Percentiles rank a stretch among this genome's conserved stretches.
Conservation (phyloP, 1,140 invertebrate genomes). For the Pantala flavescens region DNA sequence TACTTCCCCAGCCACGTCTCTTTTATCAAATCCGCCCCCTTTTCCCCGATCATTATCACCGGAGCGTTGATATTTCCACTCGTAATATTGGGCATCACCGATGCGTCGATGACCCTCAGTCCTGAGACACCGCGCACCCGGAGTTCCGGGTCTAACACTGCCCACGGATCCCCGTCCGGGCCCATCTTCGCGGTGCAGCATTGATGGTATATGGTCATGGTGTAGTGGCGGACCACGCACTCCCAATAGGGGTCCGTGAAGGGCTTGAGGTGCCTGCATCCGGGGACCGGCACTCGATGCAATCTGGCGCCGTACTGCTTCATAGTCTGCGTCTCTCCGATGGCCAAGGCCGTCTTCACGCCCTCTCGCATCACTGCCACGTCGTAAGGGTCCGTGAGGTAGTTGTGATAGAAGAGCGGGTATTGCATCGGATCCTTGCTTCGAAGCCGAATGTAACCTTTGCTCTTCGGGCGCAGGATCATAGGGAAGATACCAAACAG, state of each 20-base stretch:
- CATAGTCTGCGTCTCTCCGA: slow-evolving; percentile 47
- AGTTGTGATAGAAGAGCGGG: slow-evolving; percentile 81
- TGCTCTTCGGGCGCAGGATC: slow-evolving; percentile 74
- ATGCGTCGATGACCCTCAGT: slow-evolving; percentile 66
- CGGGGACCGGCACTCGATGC: slow-evolving; percentile 58
- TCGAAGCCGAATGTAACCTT: slow-evolving; percentile 62
- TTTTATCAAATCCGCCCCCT: slow-evolving; percentile 78
- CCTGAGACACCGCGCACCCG: slow-evolving; percentile 47
- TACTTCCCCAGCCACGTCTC: slow-evolving; percentile 42
- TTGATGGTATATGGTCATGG: slow-evolving; percentile 79
- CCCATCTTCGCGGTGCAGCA: slow-evolving; percentile 81
- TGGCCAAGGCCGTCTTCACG: slow-evolving; percentile 69
- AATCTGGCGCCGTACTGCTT: slow-evolving; percentile 58
- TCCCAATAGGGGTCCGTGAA: slow-evolving; percentile 79
- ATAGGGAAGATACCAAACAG: slow-evolving; percentile 73
- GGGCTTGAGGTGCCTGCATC: slow-evolving; percentile 61
- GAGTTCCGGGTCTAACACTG: slow-evolving; percentile 71
- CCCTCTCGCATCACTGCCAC: slow-evolving; percentile 69
- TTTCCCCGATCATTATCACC: slow-evolving; percentile 88
- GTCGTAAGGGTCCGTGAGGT: slow-evolving; percentile 71
- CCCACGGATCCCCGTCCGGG: slow-evolving; percentile 55
- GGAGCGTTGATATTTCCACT: slow-evolving; percentile 79
- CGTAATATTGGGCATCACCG: slow-evolving; percentile 69
- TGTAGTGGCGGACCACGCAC: slow-evolving; percentile 66
- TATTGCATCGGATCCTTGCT: slow-evolving; percentile 72